phyloP scores from a whole-genome alignment of 2,888 invertebrate genomes.

The Leistus spinibarbis region DNA sequence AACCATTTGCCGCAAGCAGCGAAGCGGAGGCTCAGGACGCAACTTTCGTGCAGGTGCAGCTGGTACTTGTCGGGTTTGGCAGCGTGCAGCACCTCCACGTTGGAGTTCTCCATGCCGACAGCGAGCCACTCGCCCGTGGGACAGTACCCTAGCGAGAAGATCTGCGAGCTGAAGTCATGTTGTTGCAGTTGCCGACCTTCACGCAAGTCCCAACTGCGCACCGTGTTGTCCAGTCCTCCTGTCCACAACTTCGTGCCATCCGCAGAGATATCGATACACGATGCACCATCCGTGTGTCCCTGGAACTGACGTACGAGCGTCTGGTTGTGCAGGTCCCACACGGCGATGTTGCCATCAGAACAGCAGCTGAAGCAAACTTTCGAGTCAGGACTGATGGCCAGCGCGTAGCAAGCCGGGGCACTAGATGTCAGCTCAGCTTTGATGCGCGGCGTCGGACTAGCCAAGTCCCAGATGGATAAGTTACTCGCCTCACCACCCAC shows the following conservation, averaged over 20 bases:
- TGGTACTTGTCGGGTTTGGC: constrained; percentile 95
- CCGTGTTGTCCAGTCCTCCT: constrained; percentile 95
- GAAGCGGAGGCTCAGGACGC: constrained; percentile 93
- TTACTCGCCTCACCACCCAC: constrained; percentile 97
- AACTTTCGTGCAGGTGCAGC: constrained; percentile 93
- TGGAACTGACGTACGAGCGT: constrained; percentile 90
- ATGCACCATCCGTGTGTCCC: constrained; percentile 97
- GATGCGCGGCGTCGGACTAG: constrained; percentile 88
- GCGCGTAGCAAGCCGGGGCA: constrained; percentile 96
- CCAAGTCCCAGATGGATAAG: constrained; percentile 94
- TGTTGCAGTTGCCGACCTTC: constrained; percentile 93
- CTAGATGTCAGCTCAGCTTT: constrained; percentile 89
- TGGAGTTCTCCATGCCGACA: constrained; percentile 98
- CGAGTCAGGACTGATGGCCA: constrained; percentile 95
- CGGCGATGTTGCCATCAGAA: constrained; percentile 97
- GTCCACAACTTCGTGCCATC: constrained; percentile 92
- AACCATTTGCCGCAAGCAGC: constrained; percentile 98
- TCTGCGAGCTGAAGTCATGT: constrained; percentile 93
- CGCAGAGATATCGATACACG: constrained; percentile 94
- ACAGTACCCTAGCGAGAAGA: constrained; percentile 87
- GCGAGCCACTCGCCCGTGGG: constrained; percentile 97
- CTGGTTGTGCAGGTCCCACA: constrained; percentile 93
- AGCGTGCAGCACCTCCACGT: constrained; percentile 92
- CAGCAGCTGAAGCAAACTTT: constrained; percentile 99
- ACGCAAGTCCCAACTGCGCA: constrained; percentile 93